Percentiles rank a stretch among this genome's conserved stretches.
These are phyloP conservation scores for Gallinago paraguaiae DNA, from an alignment of 2,113 vertebrate species.

Conservation along the genomic window DNA sequence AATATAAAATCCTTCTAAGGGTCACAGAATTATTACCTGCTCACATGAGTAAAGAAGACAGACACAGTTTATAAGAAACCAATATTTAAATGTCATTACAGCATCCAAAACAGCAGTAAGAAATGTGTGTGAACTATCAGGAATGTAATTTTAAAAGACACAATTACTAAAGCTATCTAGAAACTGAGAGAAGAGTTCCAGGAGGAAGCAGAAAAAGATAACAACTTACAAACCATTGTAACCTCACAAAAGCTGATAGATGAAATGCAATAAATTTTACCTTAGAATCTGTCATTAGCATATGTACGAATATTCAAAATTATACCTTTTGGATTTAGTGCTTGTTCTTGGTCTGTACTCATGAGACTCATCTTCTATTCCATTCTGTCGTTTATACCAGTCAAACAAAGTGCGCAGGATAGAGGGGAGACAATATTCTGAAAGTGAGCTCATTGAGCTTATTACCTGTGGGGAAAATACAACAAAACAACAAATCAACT, in stretches of 20 bases:
- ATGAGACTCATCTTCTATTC: constrained; percentile 97
- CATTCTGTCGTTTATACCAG: constrained; percentile 98
- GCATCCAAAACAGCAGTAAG: not conserved
- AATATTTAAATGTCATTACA: not conserved
- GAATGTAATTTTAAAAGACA: not conserved
- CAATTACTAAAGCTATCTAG: not conserved
- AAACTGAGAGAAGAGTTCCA: not conserved
- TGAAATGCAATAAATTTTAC: not conserved
- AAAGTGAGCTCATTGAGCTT: constrained; percentile 96
- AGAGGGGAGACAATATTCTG: constrained; percentile 96
- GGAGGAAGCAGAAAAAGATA: not conserved
- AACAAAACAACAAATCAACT: not conserved
- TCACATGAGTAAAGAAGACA: not conserved
- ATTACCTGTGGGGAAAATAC: constrained; percentile 82
- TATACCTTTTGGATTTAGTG: constrained; percentile 96
- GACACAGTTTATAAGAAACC: not conserved
- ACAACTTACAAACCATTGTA: not conserved
- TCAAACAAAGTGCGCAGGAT: constrained; percentile 96
- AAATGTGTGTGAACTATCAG: not conserved
- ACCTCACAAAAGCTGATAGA: not conserved
- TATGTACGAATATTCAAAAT: not conserved
- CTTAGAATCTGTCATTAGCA: not conserved
- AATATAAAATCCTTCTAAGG: not conserved
- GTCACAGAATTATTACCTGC: not conserved
- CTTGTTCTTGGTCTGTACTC: constrained; percentile 96